Evolutionary conservation across 2,113 vertebrate species (phyloP).

Genomic region (Nasalis larvatus): DNA sequence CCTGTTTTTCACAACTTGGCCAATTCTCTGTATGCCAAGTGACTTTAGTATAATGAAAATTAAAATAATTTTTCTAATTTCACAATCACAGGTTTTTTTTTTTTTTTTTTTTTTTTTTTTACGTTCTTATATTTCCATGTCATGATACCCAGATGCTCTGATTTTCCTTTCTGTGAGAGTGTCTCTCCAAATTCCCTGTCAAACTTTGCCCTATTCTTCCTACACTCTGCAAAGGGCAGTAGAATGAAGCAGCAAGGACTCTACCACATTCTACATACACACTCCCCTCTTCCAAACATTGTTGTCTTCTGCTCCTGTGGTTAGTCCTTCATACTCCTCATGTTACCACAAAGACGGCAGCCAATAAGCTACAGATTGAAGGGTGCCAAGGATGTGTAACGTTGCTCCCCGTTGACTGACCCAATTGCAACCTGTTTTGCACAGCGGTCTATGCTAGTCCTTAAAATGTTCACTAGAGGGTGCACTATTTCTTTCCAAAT

Average conservation of each 20-base stretch:
- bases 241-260: background rate
- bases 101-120: background rate
- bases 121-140: background rate
- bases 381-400: background rate
- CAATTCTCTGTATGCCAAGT: background rate
- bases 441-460: background rate
- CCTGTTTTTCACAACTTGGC: background rate
- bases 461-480: background rate
- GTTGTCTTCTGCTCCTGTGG: background rate
- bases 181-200: background rate
- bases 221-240: background rate
- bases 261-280: too few species aligned
- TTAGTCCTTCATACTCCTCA: background rate
- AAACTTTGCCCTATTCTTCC: too few species aligned
- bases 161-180: background rate
- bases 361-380: background rate
- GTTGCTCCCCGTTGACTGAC: background rate
- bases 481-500: background rate
- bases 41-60: background rate
- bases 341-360: background rate
- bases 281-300: too few species aligned
- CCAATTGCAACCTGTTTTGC: background rate
- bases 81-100: background rate
- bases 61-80: background rate
- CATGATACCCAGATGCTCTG: background rate